phyloP scores from a whole-genome alignment of 2,113 vertebrate genomes.

The Addax nasomaculatus region DNA sequence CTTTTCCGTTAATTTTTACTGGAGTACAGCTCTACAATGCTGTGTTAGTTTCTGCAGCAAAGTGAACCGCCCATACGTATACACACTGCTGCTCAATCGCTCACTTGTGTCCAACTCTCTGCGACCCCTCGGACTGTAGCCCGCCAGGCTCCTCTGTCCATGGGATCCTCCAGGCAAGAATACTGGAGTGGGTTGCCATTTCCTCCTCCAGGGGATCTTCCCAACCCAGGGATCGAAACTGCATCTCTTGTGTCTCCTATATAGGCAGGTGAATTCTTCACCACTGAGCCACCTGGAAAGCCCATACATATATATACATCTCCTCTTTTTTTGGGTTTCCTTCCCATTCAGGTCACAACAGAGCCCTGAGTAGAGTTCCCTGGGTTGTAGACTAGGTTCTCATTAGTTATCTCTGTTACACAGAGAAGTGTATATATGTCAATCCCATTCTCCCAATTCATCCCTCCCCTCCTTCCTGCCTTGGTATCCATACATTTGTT shows the following conservation, averaged over 20 bases:
- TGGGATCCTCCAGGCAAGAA: neutral
- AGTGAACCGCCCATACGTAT: rapidly evolving
- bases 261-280: neutral
- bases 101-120: neutral
- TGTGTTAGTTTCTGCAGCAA: neutral
- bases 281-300: neutral
- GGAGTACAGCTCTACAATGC: neutral
- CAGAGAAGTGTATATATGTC: neutral
- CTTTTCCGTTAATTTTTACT: neutral
- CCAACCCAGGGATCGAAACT: neutral
- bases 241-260: neutral
- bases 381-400: neutral
- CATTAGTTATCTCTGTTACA: neutral
- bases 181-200: neutral
- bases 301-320: neutral
- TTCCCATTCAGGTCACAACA: neutral
- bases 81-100: neutral
- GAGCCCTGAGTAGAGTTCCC: neutral
- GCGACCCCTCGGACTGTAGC: neutral
- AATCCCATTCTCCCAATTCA: neutral
- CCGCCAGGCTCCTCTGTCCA: neutral
- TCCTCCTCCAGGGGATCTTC: neutral
- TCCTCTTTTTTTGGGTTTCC: neutral
- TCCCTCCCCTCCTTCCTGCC: neutral
- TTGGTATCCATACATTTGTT: neutral